Evolutionary conservation across 2,888 invertebrate species (phyloP).

Genomic region (Hydrotaea cyrtoneurina): DNA sequence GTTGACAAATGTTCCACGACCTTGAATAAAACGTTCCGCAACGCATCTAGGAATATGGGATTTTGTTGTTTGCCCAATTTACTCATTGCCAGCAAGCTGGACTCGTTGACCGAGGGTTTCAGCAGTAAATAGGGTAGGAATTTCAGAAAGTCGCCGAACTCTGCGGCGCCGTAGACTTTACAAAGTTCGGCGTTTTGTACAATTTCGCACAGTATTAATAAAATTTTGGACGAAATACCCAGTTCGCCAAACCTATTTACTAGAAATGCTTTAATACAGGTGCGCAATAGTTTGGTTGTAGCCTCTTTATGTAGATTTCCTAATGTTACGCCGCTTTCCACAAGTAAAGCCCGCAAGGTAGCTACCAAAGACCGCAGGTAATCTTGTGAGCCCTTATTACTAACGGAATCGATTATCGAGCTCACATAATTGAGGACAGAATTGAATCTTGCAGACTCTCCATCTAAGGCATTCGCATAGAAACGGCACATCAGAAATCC

Average conservation of each 20-base stretch:
- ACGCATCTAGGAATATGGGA: conserved; percentile 81
- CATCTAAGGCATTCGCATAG: conserved; percentile 66
- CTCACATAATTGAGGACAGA: conserved; percentile 68
- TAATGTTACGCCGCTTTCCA: conserved; percentile 71
- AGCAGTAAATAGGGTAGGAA: conserved; percentile 83
- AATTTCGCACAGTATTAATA: conserved; percentile 81
- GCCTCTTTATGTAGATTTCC: conserved; percentile 69
- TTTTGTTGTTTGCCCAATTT: conserved; percentile 83
- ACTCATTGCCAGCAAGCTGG: conserved; percentile 83
- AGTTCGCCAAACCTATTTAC: conserved; percentile 68
- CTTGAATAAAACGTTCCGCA: conserved; percentile 80
- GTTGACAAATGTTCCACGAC: conserved; percentile 80
- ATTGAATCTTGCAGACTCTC: conserved; percentile 58
- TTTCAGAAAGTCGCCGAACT: conserved; percentile 82
- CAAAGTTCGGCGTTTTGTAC: conserved; percentile 79
- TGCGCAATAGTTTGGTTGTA: conserved; percentile 74
- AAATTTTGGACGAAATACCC: conserved; percentile 78
- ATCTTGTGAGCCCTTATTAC: conserved; percentile 63
- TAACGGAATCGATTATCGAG: conserved; percentile 57
- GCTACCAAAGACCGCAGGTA: conserved; percentile 72
- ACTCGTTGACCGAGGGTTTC: conserved; percentile 81
- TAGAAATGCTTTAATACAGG: conserved; percentile 73
- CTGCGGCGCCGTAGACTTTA: conserved; percentile 73
- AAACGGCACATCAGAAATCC: conserved; percentile 82
- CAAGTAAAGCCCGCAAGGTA: conserved; percentile 73